Base-by-base conservation (phyloP, 2,797 vertebrate species). In the Sebastes glaucus region DNA sequence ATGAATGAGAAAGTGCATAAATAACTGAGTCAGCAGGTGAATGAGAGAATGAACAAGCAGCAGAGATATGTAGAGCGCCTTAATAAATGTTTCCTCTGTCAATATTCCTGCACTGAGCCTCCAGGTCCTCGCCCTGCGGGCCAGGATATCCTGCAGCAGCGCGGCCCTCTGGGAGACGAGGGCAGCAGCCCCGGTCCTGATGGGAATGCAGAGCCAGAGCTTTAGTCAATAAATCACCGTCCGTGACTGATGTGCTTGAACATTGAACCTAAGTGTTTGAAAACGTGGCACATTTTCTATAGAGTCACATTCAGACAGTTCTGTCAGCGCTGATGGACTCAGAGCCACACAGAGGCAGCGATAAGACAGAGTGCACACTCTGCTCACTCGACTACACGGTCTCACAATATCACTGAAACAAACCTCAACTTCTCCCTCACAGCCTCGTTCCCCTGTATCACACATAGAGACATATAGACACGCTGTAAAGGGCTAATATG, bases 181-280 rank as follows among this genome's bases (percentile, higher is more conserved):
- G 80, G 83, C 71, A 49, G 81, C 74, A 27, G 72, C 76, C 18
- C 3, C 60, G n/a, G 4, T 63, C 65, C 83, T 82, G 81, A 83
- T 14, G 71, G 49, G 75, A 86, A 90, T 82, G 64, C 79, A 82
- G 81, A 88, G 87, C 74, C 28, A 4, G 59, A 70, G 87, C 87
- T 73, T 27, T 4, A 80, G 87, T 93, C 93, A 55, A 91, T 93
- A 92, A 93, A 89, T 88, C 89, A 76, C 56, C 32, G 49, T 16
- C 67, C 38, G 63, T 89, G 92, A 92, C 91, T 89, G 91, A 93
- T 90, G 87, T 66, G 79, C 74, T 83, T 74, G 70, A 93, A 89
- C 89, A 77, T 75, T 66, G 82, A 85, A 90, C 70, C 63, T 57
- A 84, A 89, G 87, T 76, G 90, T 86, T 88, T 87, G 85, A 86